These are phyloP conservation scores for Bergia sp. DNA, from an alignment of 92 coral and sea anemone species.

Conservation along the genomic window DNA sequence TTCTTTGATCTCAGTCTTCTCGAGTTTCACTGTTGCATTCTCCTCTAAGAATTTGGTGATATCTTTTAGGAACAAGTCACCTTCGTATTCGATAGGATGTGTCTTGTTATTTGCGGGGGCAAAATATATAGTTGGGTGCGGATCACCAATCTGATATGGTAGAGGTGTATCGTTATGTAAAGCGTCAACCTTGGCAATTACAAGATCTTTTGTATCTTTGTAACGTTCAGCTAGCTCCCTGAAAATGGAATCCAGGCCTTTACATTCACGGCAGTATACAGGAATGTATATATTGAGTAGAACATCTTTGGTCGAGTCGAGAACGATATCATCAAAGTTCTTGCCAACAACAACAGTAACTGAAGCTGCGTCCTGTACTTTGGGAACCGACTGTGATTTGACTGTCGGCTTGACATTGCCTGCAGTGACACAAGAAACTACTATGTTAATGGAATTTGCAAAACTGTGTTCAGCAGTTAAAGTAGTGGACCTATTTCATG, in stretches of 20 bases:
- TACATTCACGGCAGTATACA: constrained; percentile 94
- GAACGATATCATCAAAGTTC: constrained; percentile 86
- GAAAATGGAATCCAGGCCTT: constrained; percentile 80
- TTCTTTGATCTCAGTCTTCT: constrained; percentile 70
- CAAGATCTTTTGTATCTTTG: constrained; percentile 77
- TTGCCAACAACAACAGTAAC: constrained; percentile 94
- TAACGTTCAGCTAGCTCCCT: constrained; percentile 87
- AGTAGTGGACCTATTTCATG: too few relatives aligned
- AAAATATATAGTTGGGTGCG: constrained; percentile 87
- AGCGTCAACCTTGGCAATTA: constrained; percentile 95
- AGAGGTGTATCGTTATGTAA: constrained; percentile 85
- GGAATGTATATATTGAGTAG: constrained; percentile 96
- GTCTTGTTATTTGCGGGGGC: constrained; percentile 82
- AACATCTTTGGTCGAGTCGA: constrained; percentile 87
- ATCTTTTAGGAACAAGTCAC: constrained; percentile 78
- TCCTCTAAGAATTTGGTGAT: constrained; percentile 83
- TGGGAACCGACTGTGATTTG: constrained; percentile 94
- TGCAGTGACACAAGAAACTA: constrained; percentile 17
- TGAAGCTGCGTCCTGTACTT: constrained; percentile 75
- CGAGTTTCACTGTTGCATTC: constrained; percentile 76
- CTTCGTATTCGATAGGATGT: constrained; percentile 86
- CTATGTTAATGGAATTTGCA: too few relatives aligned
- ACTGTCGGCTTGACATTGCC: constrained; percentile 85
- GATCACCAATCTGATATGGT: constrained; percentile 72
- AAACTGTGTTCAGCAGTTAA: too few relatives aligned